These are phyloP conservation scores for Lordiphosa mommai DNA, from an alignment of 1,140 invertebrate species.

Conservation along the genomic window DNA sequence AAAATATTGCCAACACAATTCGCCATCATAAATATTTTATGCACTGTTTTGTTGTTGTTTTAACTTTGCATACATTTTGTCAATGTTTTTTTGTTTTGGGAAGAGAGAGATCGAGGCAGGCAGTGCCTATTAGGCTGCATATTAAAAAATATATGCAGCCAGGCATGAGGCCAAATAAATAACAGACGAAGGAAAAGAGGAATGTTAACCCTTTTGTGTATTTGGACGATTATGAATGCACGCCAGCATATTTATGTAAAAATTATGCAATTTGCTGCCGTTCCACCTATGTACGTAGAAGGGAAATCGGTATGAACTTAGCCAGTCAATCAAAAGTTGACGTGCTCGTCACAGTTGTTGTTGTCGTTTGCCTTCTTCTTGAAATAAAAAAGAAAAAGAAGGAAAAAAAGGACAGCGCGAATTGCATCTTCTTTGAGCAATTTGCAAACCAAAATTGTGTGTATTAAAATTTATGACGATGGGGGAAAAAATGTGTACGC, in stretches of 20 bases:
- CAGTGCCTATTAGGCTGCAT: slow-evolving; percentile 76
- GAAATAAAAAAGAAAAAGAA: slow-evolving; percentile 49
- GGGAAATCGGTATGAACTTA: slow-evolving; percentile 68
- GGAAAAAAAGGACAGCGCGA: slow-evolving; percentile 35
- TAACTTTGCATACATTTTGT: slow-evolving; percentile 72
- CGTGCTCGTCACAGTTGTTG: slow-evolving; percentile 72
- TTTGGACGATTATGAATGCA: slow-evolving; percentile 76
- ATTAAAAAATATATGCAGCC: slow-evolving; percentile 51
- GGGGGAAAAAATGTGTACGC: too few species aligned
- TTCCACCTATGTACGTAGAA: slow-evolving; percentile 35
- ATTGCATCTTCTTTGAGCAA: slow-evolving; percentile 69
- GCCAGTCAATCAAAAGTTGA: slow-evolving; percentile 75
- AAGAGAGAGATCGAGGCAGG: slow-evolving; percentile 4
- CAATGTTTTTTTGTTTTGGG: slow-evolving; percentile 36
- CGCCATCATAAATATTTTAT: slow-evolving; percentile 75
- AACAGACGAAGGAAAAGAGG: slow-evolving; percentile 39
- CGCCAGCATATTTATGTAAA: slow-evolving; percentile 78
- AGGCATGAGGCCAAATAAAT: slow-evolving; percentile 64
- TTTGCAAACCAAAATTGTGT: slow-evolving; percentile 72
- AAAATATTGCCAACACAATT: slow-evolving; percentile 74
- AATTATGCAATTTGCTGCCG: slow-evolving; percentile 77
- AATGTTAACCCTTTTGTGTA: slow-evolving; percentile 63
- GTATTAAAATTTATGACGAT: slow-evolving; percentile 78
- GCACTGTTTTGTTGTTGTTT: slow-evolving; percentile 46
- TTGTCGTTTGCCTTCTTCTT: slow-evolving; percentile 27